A percentile compares a stretch with the other conserved stretches of the same genome.
These are phyloP conservation scores for Papilio demoleus DNA, from an alignment of 2,888 invertebrate species.

Conservation along the genomic window DNA sequence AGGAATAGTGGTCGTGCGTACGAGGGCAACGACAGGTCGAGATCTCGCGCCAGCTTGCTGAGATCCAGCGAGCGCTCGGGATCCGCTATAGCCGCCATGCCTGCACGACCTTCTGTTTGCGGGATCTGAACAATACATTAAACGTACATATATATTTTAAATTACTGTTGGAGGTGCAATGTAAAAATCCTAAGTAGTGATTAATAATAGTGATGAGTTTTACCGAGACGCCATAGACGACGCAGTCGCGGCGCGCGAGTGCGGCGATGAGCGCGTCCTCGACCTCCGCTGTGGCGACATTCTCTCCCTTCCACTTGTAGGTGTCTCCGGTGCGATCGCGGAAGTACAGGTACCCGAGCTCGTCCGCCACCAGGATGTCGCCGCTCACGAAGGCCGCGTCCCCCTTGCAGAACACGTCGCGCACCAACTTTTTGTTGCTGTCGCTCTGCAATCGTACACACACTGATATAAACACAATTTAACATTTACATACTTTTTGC, in stretches of 20 bases:
- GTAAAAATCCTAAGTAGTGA: neutral
- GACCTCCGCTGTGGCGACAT: slow-evolving; percentile 97
- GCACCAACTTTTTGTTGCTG: slow-evolving; percentile 92
- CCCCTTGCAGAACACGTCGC: slow-evolving; percentile 92
- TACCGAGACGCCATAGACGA: slow-evolving; percentile 96
- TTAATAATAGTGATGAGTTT: neutral
- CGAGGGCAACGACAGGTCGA: slow-evolving; percentile 88
- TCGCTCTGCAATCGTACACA: slow-evolving; percentile 80
- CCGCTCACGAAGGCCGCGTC: slow-evolving; percentile 96
- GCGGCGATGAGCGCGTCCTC: slow-evolving; percentile 94
- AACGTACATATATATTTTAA: neutral
- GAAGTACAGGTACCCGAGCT: slow-evolving; percentile 96
- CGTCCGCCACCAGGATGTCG: slow-evolving; percentile 95
- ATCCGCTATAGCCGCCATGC: slow-evolving; percentile 95
- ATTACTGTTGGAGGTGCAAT: neutral
- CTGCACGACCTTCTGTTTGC: slow-evolving; percentile 92
- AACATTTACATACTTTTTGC: no score
- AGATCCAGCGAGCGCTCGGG: slow-evolving; percentile 84
- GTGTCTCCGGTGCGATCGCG: slow-evolving; percentile 95
- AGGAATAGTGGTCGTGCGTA: slow-evolving; percentile 96
- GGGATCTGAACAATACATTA: slow-evolving; percentile 83
- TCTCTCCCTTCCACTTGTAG: slow-evolving; percentile 97
- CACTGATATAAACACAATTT: neutral
- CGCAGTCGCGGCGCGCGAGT: slow-evolving; percentile 89
- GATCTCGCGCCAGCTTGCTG: slow-evolving; percentile 83